These are phyloP conservation scores for Stigmatopora argus DNA, from an alignment of 2,113 vertebrate species.

Conservation along the genomic window DNA sequence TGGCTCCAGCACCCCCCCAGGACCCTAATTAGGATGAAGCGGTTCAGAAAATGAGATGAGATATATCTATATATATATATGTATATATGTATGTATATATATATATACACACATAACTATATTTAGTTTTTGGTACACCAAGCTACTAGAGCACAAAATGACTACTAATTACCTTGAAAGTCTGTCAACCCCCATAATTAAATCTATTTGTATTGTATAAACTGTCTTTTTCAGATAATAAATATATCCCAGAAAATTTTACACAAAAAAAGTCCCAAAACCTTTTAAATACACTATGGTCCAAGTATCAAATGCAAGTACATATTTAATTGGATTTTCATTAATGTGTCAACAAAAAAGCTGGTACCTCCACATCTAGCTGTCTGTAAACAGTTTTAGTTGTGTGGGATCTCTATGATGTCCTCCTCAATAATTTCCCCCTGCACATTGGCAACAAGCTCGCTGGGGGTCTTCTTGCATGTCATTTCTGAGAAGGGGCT, in stretches of 20 bases:
- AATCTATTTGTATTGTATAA: not conserved
- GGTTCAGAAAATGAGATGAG: too few relatives aligned
- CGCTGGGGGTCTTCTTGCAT: conserved; percentile 35
- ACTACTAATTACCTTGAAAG: too few relatives aligned
- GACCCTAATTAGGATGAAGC: too few relatives aligned
- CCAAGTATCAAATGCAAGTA: not conserved
- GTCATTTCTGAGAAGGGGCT: conserved; percentile 78
- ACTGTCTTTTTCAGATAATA: not conserved
- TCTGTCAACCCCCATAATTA: not conserved
- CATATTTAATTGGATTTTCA: not conserved
- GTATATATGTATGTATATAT: too few relatives aligned
- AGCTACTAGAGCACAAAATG: too few relatives aligned
- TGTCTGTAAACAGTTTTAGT: conserved; percentile 17
- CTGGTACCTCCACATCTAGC: not conserved
- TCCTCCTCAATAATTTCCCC: conserved; percentile 74
- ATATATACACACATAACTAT: too few relatives aligned
- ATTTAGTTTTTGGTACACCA: too few relatives aligned
- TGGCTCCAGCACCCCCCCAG: too few relatives aligned
- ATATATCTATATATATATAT: too few relatives aligned
- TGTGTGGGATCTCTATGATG: conserved; percentile 68
- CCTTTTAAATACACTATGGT: not conserved
- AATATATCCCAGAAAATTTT: not conserved
- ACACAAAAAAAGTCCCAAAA: not conserved
- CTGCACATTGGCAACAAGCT: conserved; percentile 33
- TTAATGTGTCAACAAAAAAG: not conserved